Evolutionary conservation across 2,888 invertebrate species (phyloP), one percentile per base, ranked within the genome.

Genomic region (Coleophora flavipennella): DNA sequence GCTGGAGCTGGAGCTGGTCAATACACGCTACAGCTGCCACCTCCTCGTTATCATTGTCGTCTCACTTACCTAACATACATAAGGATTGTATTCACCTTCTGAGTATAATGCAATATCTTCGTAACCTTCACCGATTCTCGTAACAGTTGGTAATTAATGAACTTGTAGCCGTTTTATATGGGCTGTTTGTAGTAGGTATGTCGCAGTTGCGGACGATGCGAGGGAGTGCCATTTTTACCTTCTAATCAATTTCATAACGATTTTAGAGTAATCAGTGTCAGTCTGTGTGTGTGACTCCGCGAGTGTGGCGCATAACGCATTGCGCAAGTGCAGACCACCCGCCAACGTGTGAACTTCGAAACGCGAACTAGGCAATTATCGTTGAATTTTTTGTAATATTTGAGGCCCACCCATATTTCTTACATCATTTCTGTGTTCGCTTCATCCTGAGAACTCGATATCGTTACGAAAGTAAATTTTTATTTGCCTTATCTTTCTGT

Each of bases 61-160:
- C n/a, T n/a, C n/a, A n/a, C n/a, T n/a, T n/a, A n/a, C n/a, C 20
- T 20, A 20, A 3, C 3, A 20, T 20, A 20, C 20, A 4, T 20
- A 20, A 4, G 20, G 20, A 20, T 6, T n/a, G n/a, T n/a, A 6
- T 20, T 20, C 20, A 6, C 20, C 3, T 20, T 20, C 20, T n/a
- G n/a, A n/a, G n/a, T n/a, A n/a, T n/a, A 20, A 20, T 20, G 20
- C 20, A 20, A 20, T 20, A n/a, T 20, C 20, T 20, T 20, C 20
- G 13, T 38, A 28, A 43, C 37, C 40, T 38, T 38, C 35, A 33
- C 7, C 28, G 20, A n/a, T 56, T 60, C 57, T 61, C 49, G 57
- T 55, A 64, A 62, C 54, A 45, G 49, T 53, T 50, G 55, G 53
- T 67, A 67, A 65, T 68, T 64, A 67, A 64, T 59, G 50, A 58